phyloP scores from a whole-genome alignment of 2,797 vertebrate species.

The Sebastes variabilis region DNA sequence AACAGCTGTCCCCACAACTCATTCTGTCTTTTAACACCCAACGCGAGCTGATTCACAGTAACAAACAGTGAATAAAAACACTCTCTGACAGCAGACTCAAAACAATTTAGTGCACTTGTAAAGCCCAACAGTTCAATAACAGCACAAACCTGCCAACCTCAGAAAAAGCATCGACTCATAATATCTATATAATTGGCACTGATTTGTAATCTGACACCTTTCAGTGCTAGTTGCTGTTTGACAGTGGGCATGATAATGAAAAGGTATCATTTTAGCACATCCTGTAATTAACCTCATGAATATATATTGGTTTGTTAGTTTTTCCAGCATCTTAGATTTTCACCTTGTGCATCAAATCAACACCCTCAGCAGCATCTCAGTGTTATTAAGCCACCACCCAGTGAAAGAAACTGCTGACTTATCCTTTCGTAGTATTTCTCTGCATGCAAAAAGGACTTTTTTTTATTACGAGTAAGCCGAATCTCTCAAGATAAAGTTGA shows the following conservation, averaged over 20 bases:
- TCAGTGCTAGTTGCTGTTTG: slow-evolving; percentile 51
- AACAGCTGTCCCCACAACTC: slow-evolving; percentile 38
- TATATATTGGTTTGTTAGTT: slow-evolving; percentile 82
- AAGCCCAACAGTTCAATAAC: slow-evolving; percentile 31
- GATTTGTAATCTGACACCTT: slow-evolving; percentile 74
- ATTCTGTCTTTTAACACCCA: slow-evolving; percentile 33
- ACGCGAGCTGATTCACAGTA: slow-evolving; percentile 18
- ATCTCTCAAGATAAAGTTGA: slow-evolving; percentile 64
- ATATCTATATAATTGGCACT: slow-evolving; percentile 61
- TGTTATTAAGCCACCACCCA: slow-evolving; percentile 62
- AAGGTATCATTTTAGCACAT: slow-evolving; percentile 75
- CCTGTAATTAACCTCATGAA: slow-evolving; percentile 84
- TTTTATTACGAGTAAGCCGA: slow-evolving; percentile 40
- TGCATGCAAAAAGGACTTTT: slow-evolving; percentile 40
- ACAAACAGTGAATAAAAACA: slow-evolving; percentile 41
- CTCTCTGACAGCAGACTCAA: slow-evolving; percentile 13
- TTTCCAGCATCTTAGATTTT: slow-evolving; percentile 75
- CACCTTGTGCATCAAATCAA: slow-evolving; percentile 81
- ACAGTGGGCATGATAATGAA: slow-evolving; percentile 66
- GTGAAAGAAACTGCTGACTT: slow-evolving; percentile 71
- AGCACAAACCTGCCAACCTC: slow-evolving; percentile 37
- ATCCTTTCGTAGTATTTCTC: slow-evolving; percentile 41
- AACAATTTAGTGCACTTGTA: slow-evolving; percentile 35
- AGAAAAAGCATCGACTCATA: slow-evolving; percentile 45
- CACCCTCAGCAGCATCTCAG: slow-evolving; percentile 69